These are phyloP conservation scores for Rhea pennata DNA, from an alignment of 2,113 vertebrate species.

Conservation along the genomic window DNA sequence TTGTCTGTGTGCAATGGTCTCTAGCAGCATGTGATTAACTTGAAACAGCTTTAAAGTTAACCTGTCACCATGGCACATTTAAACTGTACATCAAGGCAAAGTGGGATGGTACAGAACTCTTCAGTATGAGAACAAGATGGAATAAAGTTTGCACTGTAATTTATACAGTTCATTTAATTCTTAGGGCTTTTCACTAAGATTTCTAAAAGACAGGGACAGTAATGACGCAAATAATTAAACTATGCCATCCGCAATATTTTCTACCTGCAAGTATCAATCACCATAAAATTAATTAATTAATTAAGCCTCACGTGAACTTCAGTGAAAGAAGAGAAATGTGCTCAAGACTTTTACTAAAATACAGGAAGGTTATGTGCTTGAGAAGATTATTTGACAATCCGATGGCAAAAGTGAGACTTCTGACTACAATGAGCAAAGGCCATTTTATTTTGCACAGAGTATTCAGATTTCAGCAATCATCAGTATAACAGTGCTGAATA, in stretches of 20 bases:
- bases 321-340: background rate
- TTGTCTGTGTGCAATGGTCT: background rate
- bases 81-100: background rate
- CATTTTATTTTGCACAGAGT: background rate
- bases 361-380: background rate
- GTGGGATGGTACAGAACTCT: background rate
- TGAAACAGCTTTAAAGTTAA: background rate
- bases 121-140: background rate
- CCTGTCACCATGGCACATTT: conserved; percentile 7
- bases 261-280: background rate
- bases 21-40: conserved; percentile 44
- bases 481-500: background rate
- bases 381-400: background rate
- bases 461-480: background rate
- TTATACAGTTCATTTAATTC: conserved; percentile 23
- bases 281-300: background rate
- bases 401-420: background rate
- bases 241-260: background rate
- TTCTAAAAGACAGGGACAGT: background rate
- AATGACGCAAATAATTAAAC: conserved; percentile 23
- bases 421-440: background rate
- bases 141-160: conserved; percentile 23
- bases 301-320: background rate
- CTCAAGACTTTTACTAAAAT: background rate
- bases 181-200: background rate